Conservation (phyloP, 2,888 invertebrate species). For the Drosophila pseudotalamancana region DNA sequence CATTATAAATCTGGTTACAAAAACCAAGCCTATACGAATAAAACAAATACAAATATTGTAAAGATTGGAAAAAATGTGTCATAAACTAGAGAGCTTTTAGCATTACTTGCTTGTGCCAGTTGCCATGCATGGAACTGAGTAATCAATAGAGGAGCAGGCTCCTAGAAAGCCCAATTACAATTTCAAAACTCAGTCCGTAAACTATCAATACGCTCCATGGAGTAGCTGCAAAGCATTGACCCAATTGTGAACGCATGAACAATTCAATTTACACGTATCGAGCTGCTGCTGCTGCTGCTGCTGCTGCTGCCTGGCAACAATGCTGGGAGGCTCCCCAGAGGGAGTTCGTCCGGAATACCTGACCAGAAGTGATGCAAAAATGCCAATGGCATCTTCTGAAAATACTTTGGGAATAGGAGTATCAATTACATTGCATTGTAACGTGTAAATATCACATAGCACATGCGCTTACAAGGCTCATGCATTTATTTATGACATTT, state of each 20-base stretch:
- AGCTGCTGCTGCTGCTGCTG: background rate
- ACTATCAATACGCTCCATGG: background rate
- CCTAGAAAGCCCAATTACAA: background rate
- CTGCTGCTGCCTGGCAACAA: slow-evolving; percentile 8
- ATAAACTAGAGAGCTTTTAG: no score
- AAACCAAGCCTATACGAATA: no score
- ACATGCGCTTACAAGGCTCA: slow-evolving; percentile 53
- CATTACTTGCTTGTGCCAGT: no score
- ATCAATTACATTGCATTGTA: slow-evolving; percentile 71
- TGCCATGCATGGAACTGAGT: no score
- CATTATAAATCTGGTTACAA: no score
- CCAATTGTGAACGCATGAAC: slow-evolving; percentile 25
- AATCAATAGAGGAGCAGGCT: background rate
- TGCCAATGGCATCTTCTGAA: slow-evolving; percentile 6
- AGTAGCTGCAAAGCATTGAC: slow-evolving; percentile 8
- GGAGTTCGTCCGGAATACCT: background rate
- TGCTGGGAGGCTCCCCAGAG: background rate
- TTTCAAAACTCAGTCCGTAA: background rate
- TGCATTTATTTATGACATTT: slow-evolving; percentile 75
- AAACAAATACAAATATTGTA: no score
- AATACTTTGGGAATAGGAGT: slow-evolving; percentile 42
- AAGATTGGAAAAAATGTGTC: no score
- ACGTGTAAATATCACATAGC: slow-evolving; percentile 46
- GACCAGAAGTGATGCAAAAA: slow-evolving; percentile 16
- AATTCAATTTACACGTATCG: slow-evolving; percentile 39